Percentiles rank a stretch among this genome's conserved stretches.
These are phyloP conservation scores for Gulo gulo DNA, from an alignment of 2,113 vertebrate genomes.

Conservation along the genomic window DNA sequence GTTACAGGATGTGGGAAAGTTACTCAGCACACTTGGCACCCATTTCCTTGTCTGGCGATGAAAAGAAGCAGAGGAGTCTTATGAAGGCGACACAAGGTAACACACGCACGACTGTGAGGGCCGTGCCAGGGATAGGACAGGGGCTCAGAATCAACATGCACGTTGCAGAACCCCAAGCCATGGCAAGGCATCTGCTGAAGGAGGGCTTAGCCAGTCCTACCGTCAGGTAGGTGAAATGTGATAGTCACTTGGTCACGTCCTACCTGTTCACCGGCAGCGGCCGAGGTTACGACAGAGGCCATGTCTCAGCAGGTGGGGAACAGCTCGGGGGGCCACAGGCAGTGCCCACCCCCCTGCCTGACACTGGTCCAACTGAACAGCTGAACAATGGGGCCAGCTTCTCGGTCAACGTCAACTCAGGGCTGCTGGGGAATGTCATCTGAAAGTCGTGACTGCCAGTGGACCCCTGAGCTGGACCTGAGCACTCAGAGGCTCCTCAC, in stretches of 20 bases:
- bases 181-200: fast-evolving
- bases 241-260: no score
- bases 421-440: neutral
- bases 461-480: neutral
- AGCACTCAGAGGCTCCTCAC: neutral
- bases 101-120: fast-evolving
- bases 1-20: neutral
- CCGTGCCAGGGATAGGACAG: fast-evolving
- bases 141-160: fast-evolving
- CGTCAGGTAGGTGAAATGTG: neutral
- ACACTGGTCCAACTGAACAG: fast-evolving
- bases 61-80: neutral
- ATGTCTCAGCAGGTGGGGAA: neutral
- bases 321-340: no score
- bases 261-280: neutral
- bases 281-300: neutral
- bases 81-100: no score
- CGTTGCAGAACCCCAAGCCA: fast-evolving
- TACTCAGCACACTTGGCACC: neutral
- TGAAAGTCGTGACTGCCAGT: neutral
- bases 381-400: fast-evolving
- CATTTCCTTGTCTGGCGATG: neutral
- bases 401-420: neutral
- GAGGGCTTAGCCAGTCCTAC: neutral
- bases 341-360: no score